Evolutionary conservation across 2,113 vertebrate genomes (phyloP), one percentile per base, ranked within the genome.

Genomic region (Aleadryas rufinucha): DNA sequence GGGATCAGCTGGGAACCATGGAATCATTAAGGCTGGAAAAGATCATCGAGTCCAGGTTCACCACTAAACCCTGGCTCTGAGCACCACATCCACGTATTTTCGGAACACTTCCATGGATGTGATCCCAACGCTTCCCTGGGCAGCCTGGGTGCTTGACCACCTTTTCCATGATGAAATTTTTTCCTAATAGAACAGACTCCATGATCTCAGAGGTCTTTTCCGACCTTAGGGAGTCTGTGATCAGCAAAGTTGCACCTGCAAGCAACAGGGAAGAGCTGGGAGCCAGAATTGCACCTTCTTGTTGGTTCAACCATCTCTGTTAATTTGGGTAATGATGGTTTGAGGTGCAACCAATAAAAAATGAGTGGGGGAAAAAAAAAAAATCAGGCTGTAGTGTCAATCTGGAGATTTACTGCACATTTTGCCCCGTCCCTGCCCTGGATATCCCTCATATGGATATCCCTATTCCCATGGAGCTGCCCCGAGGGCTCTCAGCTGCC

Each of bases 31-130:
- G 26, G 54, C 42, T 49, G 63, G 79, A 54, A 69, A 69, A 42
- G n/a, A 22, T 45, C 52, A 28, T 45, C 1, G 1, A 21, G 28
- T 27, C 17, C 47, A 9, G 20, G 11, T 12, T 39, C 37, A 13
- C 7, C 54, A 13, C 47, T 13, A 35, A 47, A 54, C 19, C 30
- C 30, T 22, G 19, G 24, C 61, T 33, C 69, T 39, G n/a, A 15
- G 39, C 37, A 66, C 37, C 68, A 33, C 45, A 22, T 8, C 54
- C 41, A 18, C 0, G 0, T 3, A 17, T 26, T 69, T 75, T 27
- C 26, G 10, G 26, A 56, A 16, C 15, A 2, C 3, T 56, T 33
- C 87, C 64, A 28, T 12, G 64, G 63, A 20, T 41, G 56, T 54
- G 70, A 75, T 30, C 6, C 37, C 52, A 16, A 5, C 0, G 1